These are phyloP conservation scores for Oxyruncus cristatus DNA, from an alignment of 2,113 vertebrate genomes.

Conservation along the genomic window DNA sequence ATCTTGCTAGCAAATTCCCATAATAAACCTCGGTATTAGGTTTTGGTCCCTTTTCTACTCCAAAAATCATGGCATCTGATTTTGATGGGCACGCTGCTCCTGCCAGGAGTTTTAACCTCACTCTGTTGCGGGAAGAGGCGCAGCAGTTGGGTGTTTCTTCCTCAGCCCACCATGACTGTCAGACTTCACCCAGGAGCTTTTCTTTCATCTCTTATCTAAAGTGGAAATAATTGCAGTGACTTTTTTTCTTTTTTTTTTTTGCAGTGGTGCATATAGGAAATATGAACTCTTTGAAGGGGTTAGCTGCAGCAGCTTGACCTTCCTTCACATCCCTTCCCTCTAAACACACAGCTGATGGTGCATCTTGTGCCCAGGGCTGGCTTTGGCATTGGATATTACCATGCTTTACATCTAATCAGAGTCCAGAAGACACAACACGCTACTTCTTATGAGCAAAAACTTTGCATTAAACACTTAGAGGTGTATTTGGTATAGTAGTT, in stretches of 20 bases:
- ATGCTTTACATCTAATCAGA: neutral
- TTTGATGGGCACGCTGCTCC: neutral
- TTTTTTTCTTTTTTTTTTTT: too few relatives aligned
- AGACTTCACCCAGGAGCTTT: neutral
- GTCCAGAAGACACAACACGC: neutral
- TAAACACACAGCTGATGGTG: rapidly evolving
- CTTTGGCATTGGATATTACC: neutral
- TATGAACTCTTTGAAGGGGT: neutral
- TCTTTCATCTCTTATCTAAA: neutral
- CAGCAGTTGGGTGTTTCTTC: neutral
- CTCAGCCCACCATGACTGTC: rapidly evolving
- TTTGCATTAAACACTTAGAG: neutral
- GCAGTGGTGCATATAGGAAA: rapidly evolving
- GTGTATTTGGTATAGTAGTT: neutral
- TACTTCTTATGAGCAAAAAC: rapidly evolving
- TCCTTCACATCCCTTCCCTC: neutral
- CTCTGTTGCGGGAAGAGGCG: rapidly evolving
- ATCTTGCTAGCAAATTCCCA: neutral
- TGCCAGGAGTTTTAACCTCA: neutral
- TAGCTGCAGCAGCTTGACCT: neutral
- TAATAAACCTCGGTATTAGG: neutral
- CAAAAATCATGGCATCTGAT: neutral
- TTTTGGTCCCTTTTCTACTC: neutral
- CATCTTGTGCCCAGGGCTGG: neutral
- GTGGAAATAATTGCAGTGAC: neutral